These are phyloP conservation scores for Heteromurus nitidus DNA, from an alignment of 2,888 invertebrate genomes.

Conservation along the genomic window DNA sequence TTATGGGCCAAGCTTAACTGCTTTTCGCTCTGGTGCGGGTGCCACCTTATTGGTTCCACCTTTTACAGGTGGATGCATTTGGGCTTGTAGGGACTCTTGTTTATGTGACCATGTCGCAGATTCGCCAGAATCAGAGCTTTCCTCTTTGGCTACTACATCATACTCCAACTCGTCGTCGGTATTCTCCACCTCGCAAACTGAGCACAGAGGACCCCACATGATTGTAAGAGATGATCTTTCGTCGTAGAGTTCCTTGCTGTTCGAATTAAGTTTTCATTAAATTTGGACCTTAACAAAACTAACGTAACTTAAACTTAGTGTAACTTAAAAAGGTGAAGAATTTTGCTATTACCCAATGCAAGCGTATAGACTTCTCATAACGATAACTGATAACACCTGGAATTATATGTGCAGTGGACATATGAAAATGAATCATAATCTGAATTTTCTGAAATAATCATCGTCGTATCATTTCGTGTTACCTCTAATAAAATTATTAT, in stretches of 20 bases:
- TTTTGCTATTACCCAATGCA: slow-evolving; percentile 26
- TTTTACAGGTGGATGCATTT: no score
- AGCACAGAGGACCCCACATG: slow-evolving; percentile 33
- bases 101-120: no score
- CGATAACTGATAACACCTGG: slow-evolving; percentile 23
- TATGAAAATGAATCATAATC: not conserved
- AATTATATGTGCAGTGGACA: not conserved
- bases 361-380: slow-evolving; percentile 34
- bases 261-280: not conserved
- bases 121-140: not conserved
- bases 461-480: not conserved
- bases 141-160: not conserved
- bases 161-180: slow-evolving; percentile 52
- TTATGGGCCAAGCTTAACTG: no score
- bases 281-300: not conserved
- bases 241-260: slow-evolving; percentile 52
- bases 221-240: slow-evolving; percentile 31
- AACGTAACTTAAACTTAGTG: not conserved
- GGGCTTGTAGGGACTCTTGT: no score
- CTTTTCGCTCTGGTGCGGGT: no score
- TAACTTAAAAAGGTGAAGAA: not conserved
- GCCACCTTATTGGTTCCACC: no score
- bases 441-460: no score
- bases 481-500: slow-evolving; percentile 24
- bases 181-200: slow-evolving; percentile 45